Percentiles rank a stretch among this genome's conserved stretches.
Evolutionary conservation across 2,113 vertebrate genomes (phyloP).

Genomic region (Anolis sagrei): DNA sequence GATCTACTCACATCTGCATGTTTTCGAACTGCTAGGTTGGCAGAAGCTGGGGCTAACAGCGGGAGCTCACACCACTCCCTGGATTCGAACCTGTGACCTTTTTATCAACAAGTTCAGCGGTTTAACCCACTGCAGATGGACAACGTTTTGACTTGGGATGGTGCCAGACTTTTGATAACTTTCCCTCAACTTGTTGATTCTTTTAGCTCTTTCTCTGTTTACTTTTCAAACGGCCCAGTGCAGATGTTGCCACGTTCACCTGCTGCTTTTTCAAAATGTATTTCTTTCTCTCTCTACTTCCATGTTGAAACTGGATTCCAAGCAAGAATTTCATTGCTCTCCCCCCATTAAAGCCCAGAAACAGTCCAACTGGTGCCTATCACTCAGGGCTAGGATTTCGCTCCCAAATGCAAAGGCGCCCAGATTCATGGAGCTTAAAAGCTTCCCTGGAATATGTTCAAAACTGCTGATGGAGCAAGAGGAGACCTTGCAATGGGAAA

Average conservation of each 20-base stretch:
- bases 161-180: too few species aligned
- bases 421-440: conserved; percentile 86
- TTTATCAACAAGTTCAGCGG: too few species aligned
- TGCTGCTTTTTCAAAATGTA: conserved; percentile 7
- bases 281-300: background rate
- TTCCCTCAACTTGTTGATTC: background rate
- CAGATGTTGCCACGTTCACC: conserved; percentile 20
- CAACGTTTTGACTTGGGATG: too few species aligned
- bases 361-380: conserved; percentile 71
- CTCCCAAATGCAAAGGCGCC: conserved; percentile 73
- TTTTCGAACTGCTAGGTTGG: too few species aligned
- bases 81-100: too few species aligned
- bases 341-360: conserved; percentile 59
- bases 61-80: too few species aligned
- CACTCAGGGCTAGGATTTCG: conserved; percentile 68
- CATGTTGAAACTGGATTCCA: conserved; percentile 43
- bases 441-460: conserved; percentile 91
- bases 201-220: conserved; percentile 53
- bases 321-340: conserved; percentile 74
- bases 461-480: conserved; percentile 87
- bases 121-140: too few species aligned
- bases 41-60: too few species aligned
- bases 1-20: too few species aligned
- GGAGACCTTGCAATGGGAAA: conserved; percentile 78
- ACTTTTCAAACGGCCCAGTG: conserved; percentile 50